These are phyloP conservation scores for Littorina saxatilis DNA, from an alignment of 1,140 invertebrate species.

Conservation along the genomic window DNA sequence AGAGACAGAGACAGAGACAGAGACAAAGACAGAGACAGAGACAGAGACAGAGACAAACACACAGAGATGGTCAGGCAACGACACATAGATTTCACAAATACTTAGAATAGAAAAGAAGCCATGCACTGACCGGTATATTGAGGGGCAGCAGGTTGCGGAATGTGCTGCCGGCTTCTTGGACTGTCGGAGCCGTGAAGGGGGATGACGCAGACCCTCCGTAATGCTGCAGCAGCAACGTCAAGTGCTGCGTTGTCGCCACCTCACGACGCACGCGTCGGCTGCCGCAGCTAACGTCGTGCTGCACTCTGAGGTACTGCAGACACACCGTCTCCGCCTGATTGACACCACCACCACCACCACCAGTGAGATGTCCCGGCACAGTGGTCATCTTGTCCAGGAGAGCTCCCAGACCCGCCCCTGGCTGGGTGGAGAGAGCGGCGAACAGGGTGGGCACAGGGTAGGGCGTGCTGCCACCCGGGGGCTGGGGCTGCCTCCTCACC, in stretches of 20 bases:
- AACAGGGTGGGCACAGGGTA: neutral
- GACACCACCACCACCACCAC: neutral
- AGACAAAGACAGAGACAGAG: neutral
- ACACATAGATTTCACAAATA: no score
- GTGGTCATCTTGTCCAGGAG: no score
- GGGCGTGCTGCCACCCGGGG: neutral
- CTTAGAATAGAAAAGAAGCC: neutral
- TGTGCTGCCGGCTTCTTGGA: neutral
- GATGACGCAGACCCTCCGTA: conserved; percentile 3
- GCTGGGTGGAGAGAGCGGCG: no score
- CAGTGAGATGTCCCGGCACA: neutral
- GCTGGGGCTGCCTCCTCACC: neutral
- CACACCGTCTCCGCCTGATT: neutral
- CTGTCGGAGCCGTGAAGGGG: conserved; percentile 17
- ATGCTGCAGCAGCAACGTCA: conserved; percentile 18
- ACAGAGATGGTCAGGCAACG: neutral
- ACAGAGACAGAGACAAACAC: neutral
- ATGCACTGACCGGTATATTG: neutral
- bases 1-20: conserved; percentile 6
- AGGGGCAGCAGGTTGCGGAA: conserved; percentile 27
- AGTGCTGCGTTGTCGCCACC: neutral
- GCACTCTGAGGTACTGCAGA: conserved; percentile 9
- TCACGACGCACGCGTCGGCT: neutral
- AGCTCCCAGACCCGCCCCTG: no score
- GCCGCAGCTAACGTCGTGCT: neutral